Evolutionary conservation across 2,888 invertebrate species (phyloP), one percentile per base, ranked within the genome.

Genomic region (Microplitis deprimator): DNA sequence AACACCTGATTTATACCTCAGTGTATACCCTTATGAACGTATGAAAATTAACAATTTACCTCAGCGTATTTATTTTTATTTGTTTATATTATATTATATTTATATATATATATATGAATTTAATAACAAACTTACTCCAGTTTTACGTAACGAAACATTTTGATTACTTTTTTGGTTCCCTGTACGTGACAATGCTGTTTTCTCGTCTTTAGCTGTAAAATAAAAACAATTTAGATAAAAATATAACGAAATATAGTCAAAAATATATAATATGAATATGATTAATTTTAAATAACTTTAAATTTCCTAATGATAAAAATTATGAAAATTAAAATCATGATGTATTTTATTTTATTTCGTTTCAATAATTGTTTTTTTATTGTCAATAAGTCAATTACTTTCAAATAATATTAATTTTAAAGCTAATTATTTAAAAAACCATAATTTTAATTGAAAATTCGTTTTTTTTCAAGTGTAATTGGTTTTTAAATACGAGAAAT

Each of bases 191-290:
- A 83, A 85, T 76, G 83, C 41, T 20, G 60, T 77, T 82, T 87
- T 90, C 70, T 90, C 90, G 79, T 90, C 90, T 82, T 89, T 90
- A 76, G 87, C 90, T 90, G 86, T 29, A 86, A 85, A 77, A 71
- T 70, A 71, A 68, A 40, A 13, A 75, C 1, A 68, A 67, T 73
- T 62, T 38, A 70, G n/a, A 39, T 64, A 60, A 40, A 68, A 40
- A 62, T 17, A 67, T 5, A 29, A 29, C 3, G 3, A 29, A 29
- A 29, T 29, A 29, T 29, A 29, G 29, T 1, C 29, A 29, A 3
- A 29, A 29, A 29, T 29, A 29, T 29, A 29, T 29, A 4, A 2
- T 4, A 29, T 29, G 3, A 29, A 29, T 29, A 29, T 29, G 29
- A 29, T 29, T 29, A 29, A 29, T 29, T 29, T 29, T 29, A 29